Evolutionary conservation across 1,140 invertebrate genomes (phyloP), one percentile per base, ranked within the genome.

Genomic region (Heliconius hewitsoni): DNA sequence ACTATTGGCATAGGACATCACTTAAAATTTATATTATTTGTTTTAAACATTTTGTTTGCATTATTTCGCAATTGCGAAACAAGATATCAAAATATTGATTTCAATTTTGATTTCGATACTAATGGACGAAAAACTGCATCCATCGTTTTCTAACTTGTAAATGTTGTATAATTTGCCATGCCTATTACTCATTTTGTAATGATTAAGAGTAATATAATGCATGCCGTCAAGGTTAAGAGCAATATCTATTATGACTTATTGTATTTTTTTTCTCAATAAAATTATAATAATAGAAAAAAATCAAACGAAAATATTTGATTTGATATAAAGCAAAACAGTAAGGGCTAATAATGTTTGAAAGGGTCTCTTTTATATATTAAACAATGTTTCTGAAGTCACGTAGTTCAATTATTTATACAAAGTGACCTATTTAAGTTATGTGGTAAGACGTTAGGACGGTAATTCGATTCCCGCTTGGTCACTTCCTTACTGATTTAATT

Each of bases 401-500:
- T 60, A 60, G 57, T 9, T 30, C 23, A 66, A 16, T 66, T 66
- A 66, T 66, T 66, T 66, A 66, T 23, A 66, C 60, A 66, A 13
- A 66, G 27, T 66, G 27, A 66, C 60, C 60, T 30, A 66, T 66
- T 27, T 66, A 66, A 30, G 60, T 66, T 23, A 66, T 30, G 60
- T 66, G 11, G 42, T 46, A 46, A 46, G 42, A 46, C 42, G 16
- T 13, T 46, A 16, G 27, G 60, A 23, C 60, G 60, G 60, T 66
- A 66, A 66, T 27, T 23, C 27, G 27, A 66, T 4, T 66, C 60
- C 60, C 9, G 11, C 60, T 60, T 60, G n/a, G n/a, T 60, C 55
- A 60, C 55, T 66, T 66, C 11, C 55, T n/a, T 57, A 57, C 60
- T 66, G 60, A 66, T 66, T 66, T 66, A 66, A 66, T 66, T 66